Percentiles rank a stretch among this genome's conserved stretches.
Conservation (phyloP, 2,113 vertebrate genomes). For the Okapia johnstoni region DNA sequence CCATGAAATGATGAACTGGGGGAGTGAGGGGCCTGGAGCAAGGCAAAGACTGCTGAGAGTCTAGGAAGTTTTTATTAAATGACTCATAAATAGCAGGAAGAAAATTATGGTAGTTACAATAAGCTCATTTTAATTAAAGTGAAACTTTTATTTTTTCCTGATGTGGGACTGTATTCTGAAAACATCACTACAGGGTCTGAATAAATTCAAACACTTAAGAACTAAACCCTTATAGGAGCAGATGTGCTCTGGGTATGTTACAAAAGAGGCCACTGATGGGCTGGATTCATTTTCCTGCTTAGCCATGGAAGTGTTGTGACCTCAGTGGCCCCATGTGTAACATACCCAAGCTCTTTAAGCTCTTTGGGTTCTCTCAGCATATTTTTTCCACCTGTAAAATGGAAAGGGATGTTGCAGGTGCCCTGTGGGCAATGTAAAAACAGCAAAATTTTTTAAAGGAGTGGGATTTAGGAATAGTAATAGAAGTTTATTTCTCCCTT, state of each 20-base stretch:
- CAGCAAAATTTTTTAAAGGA: not conserved
- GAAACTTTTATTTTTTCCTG: slow-evolving; percentile 53
- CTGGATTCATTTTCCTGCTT: not conserved
- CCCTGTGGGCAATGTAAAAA: not conserved
- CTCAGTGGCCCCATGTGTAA: not conserved
- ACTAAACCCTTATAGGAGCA: not conserved
- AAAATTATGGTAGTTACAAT: slow-evolving; percentile 62
- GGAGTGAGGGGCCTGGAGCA: slow-evolving; percentile 43
- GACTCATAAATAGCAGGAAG: slow-evolving; percentile 69
- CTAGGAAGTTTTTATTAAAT: slow-evolving; percentile 64
- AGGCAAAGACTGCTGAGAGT: slow-evolving; percentile 25
- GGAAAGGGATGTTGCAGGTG: not conserved
- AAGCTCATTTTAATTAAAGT: slow-evolving; percentile 77
- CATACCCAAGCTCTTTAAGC: not conserved
- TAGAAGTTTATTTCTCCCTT: not conserved
- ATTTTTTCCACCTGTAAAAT: slow-evolving; percentile 5
- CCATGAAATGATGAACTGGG: slow-evolving; percentile 41
- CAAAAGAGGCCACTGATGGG: not conserved
- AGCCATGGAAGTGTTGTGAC: not conserved
- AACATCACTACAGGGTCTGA: not conserved
- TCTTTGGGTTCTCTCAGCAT: not conserved
- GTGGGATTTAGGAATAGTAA: not conserved
- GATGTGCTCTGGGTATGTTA: not conserved
- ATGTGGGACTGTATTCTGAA: slow-evolving; percentile 11
- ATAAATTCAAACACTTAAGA: slow-evolving; percentile 44